Evolutionary conservation across 2,113 vertebrate genomes (phyloP), one percentile per base, ranked within the genome.

Genomic region (Channa maculata): DNA sequence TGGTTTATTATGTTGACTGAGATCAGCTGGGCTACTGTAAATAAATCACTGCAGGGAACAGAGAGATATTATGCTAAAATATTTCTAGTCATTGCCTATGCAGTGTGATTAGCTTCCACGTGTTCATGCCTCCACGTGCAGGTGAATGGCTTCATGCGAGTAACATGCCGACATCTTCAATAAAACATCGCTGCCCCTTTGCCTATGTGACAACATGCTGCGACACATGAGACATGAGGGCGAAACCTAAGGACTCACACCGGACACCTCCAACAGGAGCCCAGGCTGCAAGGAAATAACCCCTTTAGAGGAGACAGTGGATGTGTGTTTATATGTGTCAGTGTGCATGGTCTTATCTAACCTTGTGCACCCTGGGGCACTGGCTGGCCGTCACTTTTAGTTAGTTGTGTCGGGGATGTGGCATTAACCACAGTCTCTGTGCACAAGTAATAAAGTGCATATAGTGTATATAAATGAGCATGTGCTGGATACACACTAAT

Each of bases 221-320:
- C 12, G 87, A 93, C 78, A 91, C 79, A 78, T 45, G 85, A 93
- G 86, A 89, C 79, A 53, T 10, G 13, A 83, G 75, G 73, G 74
- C 8, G 87, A 92, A 91, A 92, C 82, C 68, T n/a, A 67, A 89
- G 82, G 65, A 88, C 79, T 74, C 64, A 33, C 75, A 84, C 67
- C 79, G 86, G 88, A 84, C 86, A 80, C 86, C 80, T 78, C 65
- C 66, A 54, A 79, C 75, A 67, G 53, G 62, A 80, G 79, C 81
- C 75, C 58, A 80, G 70, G 79, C 78, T 66, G 73, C 74, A 79
- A 65, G 83, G 84, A 84, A 72, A 75, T 69, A 76, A 82, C 74
- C 70, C 75, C 63, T 24, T 87, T 8, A 58, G 61, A 72, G 72
- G 38, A 76, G 63, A 45, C 37, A 50, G 62, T 46, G 2, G 46